Conservation (phyloP, 1,140 invertebrate species). For the Amyelois transitella region DNA sequence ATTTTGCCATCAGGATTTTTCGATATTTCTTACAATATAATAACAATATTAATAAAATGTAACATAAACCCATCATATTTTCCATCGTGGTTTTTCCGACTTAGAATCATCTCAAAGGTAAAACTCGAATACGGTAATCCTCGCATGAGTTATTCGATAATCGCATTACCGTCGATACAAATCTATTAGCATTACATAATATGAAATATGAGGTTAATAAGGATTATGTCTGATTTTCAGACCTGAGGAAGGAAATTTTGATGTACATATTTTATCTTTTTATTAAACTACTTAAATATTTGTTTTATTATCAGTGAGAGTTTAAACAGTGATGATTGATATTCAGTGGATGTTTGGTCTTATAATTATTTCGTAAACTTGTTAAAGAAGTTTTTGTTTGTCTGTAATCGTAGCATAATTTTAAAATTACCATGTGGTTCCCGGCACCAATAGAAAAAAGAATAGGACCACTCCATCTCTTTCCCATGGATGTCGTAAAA, state of each 20-base stretch:
- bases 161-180: background rate
- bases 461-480: no score
- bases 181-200: background rate
- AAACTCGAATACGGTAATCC: background rate
- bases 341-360: no score
- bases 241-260: background rate
- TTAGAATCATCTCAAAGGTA: background rate
- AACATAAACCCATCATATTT: background rate
- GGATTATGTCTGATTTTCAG: background rate
- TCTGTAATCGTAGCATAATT: no score
- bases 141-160: background rate
- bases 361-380: no score
- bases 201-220: background rate
- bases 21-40: no score
- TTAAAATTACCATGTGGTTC: no score
- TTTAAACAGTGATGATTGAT: slow-evolving; percentile 3
- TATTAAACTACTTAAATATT: background rate
- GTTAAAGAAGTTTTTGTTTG: no score
- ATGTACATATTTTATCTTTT: no score
- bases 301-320: no score
- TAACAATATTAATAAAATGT: background rate
- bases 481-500: no score
- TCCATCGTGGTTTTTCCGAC: background rate
- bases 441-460: no score
- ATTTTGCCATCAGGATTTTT: no score